Evolutionary conservation across 2,113 vertebrate genomes (phyloP).

Genomic region (Anser cygnoides): DNA sequence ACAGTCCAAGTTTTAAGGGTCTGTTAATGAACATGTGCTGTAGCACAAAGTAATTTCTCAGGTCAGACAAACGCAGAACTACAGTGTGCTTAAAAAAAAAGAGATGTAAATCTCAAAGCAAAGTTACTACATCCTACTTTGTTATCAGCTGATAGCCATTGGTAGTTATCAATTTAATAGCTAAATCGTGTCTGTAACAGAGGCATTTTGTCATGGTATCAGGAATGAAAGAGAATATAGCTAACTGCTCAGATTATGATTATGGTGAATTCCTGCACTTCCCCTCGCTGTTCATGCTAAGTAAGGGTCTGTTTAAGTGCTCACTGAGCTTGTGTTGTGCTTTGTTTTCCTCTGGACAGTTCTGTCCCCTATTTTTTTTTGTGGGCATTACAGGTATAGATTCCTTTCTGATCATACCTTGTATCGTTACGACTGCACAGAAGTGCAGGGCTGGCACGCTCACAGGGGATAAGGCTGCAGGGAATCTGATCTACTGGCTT

Average conservation of each 20-base stretch:
- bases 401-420: not conserved
- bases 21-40: not conserved
- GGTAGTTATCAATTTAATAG: not conserved
- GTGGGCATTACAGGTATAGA: not conserved
- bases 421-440: not conserved
- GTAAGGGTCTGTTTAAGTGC: not conserved
- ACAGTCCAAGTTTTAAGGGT: not conserved
- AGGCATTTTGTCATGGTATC: not conserved
- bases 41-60: not conserved
- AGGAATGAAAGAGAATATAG: not conserved
- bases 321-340: not conserved
- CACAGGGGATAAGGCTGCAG: not conserved
- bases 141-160: not conserved
- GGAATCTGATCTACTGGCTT: not conserved
- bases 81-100: not conserved
- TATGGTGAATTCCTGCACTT: not conserved
- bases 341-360: not conserved
- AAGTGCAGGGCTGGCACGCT: not conserved
- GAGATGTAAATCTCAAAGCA: not conserved
- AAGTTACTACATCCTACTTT: not conserved
- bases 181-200: not conserved
- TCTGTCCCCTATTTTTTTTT: not conserved
- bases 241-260: rapidly evolving
- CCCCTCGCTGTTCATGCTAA: not conserved
- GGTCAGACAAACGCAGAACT: not conserved